Base-by-base conservation (phyloP, 2,888 invertebrate species). In the Ectemnius lituratus region DNA sequence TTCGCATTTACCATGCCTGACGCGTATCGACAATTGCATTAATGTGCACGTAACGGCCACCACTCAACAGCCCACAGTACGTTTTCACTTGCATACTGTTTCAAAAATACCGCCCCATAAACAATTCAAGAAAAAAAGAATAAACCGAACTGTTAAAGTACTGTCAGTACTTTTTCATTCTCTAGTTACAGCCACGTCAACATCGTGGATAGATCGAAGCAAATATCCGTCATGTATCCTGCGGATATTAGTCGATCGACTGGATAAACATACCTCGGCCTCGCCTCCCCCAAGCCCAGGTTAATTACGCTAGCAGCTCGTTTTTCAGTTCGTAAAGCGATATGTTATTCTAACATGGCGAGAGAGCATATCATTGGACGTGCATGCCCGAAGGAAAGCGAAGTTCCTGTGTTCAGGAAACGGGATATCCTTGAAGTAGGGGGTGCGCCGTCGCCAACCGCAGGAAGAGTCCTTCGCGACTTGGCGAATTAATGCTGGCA, bases 21-120 rank as follows among this genome's bases (percentile, higher is more conserved):
- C 62, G 46, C 52, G 49, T 52, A 49, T 20, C 52, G 62, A 27
- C 62, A 52, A 64, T 64, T 64, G 56, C 64, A 37, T 57, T 56
- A 64, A 57, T 23, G 62, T 14, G 14, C n/a, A 8, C 49, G 14
- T 62, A 16, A 8, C 49, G 8, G 14, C 23, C 37, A 8, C 37
- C 37, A 11, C 37, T 37, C 37, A 6, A 37, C 8, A 8, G 2
- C 37, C 1, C 0, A 6, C 37, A 37, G 8, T 8, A 37, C 37
- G 6, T 37, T 37, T 37, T 37, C 37, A 37, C 37, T 37, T 0
- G 8, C 11, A 0, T 1, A 11, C 37, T 6, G 8, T 37, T 8
- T 37, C 37, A 1, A 37, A 37, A 37, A 6, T 37, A 37, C 37
- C 37, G 11, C 8, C 37, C 37, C 8, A 37, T 11, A 37, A 37